Evolutionary conservation across 1,140 invertebrate species (phyloP).

Genomic region (Littorina saxatilis): DNA sequence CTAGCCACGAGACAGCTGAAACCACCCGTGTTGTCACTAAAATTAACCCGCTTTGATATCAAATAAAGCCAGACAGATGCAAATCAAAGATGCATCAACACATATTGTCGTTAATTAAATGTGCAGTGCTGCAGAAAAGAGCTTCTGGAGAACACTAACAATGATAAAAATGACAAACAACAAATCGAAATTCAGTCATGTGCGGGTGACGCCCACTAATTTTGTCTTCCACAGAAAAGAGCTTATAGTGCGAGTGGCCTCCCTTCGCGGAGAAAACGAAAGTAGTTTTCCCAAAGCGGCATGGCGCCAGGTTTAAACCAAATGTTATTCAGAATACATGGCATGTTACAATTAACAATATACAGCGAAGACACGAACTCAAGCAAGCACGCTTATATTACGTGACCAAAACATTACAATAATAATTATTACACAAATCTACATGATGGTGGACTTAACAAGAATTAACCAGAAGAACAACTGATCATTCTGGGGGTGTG

Average conservation of each 20-base stretch:
- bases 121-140: not conserved
- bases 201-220: conserved; percentile 3
- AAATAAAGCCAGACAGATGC: no score
- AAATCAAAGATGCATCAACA: no score
- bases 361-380: no score
- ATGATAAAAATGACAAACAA: not conserved
- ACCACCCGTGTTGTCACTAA: no score
- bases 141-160: not conserved
- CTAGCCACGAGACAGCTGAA: no score
- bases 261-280: not conserved
- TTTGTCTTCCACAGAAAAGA: not conserved
- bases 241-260: not conserved
- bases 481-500: no score
- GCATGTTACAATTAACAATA: no score
- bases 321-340: not conserved
- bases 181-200: not conserved
- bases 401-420: not conserved
- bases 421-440: not conserved
- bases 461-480: no score
- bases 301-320: not conserved
- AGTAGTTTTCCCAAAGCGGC: not conserved
- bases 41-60: no score
- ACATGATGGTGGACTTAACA: no score
- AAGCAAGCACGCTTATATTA: no score
- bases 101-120: no score